Evolutionary conservation across 1,140 invertebrate species (phyloP).

Genomic region (Drosophila subpulchrella): DNA sequence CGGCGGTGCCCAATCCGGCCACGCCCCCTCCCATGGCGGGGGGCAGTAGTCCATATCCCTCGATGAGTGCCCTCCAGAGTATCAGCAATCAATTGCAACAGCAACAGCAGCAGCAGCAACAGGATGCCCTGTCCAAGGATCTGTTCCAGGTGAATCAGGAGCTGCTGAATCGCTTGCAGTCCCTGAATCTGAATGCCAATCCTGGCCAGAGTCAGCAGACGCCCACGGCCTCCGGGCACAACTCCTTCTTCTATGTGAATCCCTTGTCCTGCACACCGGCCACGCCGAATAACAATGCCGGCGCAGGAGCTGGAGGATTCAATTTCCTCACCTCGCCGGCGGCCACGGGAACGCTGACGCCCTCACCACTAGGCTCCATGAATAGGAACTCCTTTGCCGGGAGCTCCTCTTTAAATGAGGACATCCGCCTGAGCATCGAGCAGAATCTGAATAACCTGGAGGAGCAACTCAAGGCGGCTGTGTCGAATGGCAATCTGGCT

Average conservation of each 20-base stretch:
- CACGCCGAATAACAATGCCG: slow-evolving; percentile 69
- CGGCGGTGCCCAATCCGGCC: slow-evolving; percentile 50
- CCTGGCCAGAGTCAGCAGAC: slow-evolving; percentile 46
- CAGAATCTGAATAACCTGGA: slow-evolving; percentile 80
- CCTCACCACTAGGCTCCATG: slow-evolving; percentile 74
- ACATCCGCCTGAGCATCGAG: slow-evolving; percentile 76
- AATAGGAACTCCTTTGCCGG: slow-evolving; percentile 80
- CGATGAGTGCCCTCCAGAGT: slow-evolving; percentile 78
- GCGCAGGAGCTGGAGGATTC: slow-evolving; percentile 53
- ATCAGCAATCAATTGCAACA: slow-evolving; percentile 77
- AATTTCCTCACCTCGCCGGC: slow-evolving; percentile 72
- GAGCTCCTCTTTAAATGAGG: slow-evolving; percentile 67
- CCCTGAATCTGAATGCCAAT: slow-evolving; percentile 84
- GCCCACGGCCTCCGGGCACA: slow-evolving; percentile 59
- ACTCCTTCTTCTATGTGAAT: slow-evolving; percentile 83
- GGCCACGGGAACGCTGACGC: slow-evolving; percentile 61
- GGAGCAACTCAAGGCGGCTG: slow-evolving; percentile 87
- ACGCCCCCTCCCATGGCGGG: slow-evolving; percentile 47
- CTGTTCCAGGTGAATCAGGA: slow-evolving; percentile 85
- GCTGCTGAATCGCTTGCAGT: slow-evolving; percentile 86
- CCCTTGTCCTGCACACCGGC: slow-evolving; percentile 76
- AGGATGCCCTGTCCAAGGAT: slow-evolving; percentile 80
- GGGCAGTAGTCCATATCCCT: slow-evolving; percentile 61
- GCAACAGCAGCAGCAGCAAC: slow-evolving; percentile 70
- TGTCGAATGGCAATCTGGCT: slow-evolving; percentile 82